Percentiles rank a stretch among this genome's conserved stretches.
Conservation (phyloP, 1,140 invertebrate species). For the Drosophila fuyamai region DNA sequence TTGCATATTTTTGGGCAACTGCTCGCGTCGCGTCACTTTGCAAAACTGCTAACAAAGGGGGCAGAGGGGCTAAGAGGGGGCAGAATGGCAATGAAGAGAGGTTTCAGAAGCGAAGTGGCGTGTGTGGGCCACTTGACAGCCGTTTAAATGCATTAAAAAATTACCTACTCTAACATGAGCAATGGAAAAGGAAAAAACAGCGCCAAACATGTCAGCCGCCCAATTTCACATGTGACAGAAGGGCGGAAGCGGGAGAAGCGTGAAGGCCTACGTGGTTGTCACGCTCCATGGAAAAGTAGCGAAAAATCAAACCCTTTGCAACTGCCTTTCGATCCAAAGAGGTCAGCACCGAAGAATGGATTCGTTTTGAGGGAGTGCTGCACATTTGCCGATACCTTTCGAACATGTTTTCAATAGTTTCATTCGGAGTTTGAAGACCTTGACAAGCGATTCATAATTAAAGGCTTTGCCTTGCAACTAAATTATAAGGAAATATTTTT, state of each 20-base stretch:
- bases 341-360: slow-evolving; percentile 5
- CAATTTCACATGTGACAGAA: slow-evolving; percentile 73
- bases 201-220: slow-evolving; percentile 53
- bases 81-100: background rate
- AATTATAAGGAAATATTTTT: too few relatives aligned
- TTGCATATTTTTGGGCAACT: slow-evolving; percentile 58
- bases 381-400: background rate
- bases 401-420: background rate
- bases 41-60: slow-evolving; percentile 40
- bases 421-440: background rate
- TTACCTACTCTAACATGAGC: slow-evolving; percentile 52
- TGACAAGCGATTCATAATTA: background rate
- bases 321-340: slow-evolving; percentile 43
- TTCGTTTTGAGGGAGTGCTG: background rate
- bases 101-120: slow-evolving; percentile 28
- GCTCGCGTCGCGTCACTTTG: slow-evolving; percentile 32
- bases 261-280: slow-evolving; percentile 26
- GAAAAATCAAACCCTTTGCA: slow-evolving; percentile 63
- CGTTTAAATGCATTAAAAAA: slow-evolving; percentile 80
- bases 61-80: slow-evolving; percentile 13
- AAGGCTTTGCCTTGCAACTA: background rate
- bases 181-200: slow-evolving; percentile 22
- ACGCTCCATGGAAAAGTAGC: slow-evolving; percentile 56
- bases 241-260: slow-evolving; percentile 22
- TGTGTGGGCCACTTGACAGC: slow-evolving; percentile 74